A percentile compares a stretch with the other conserved stretches of the same genome.
phyloP scores from a whole-genome alignment of 2,888 invertebrate species.

The Euphydryas editha region DNA sequence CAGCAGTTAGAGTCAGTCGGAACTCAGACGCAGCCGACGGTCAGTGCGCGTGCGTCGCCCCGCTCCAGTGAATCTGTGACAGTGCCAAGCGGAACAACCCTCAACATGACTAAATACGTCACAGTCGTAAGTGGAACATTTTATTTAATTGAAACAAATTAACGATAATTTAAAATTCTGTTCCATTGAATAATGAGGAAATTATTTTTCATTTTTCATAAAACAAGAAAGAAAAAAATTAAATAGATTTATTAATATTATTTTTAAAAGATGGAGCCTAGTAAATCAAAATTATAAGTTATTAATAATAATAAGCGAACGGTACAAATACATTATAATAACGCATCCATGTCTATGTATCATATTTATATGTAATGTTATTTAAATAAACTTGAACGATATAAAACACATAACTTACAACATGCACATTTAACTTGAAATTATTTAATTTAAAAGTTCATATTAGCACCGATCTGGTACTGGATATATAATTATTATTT shows the following conservation, averaged over 20 bases:
- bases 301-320: too few species aligned
- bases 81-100: conserved; percentile 53
- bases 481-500: background rate
- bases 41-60: conserved; percentile 57
- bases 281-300: too few species aligned
- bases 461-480: background rate
- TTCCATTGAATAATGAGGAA: background rate
- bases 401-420: too few species aligned
- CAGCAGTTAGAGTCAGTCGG: conserved; percentile 56
- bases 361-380: too few species aligned
- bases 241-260: too few species aligned
- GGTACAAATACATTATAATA: too few species aligned
- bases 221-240: too few species aligned
- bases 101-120: conserved; percentile 68
- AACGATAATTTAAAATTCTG: background rate
- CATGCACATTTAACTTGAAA: too few species aligned
- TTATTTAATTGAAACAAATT: background rate
- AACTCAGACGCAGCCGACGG: conserved; percentile 61
- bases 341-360: too few species aligned
- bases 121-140: conserved; percentile 68
- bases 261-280: too few species aligned
- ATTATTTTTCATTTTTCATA: background rate
- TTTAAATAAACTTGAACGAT: background rate
- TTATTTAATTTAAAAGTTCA: background rate
- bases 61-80: conserved; percentile 66